Percentiles rank a stretch among this genome's conserved stretches.
Evolutionary conservation across 2,113 vertebrate genomes (phyloP).

Genomic region (Syngnathus scovelli): DNA sequence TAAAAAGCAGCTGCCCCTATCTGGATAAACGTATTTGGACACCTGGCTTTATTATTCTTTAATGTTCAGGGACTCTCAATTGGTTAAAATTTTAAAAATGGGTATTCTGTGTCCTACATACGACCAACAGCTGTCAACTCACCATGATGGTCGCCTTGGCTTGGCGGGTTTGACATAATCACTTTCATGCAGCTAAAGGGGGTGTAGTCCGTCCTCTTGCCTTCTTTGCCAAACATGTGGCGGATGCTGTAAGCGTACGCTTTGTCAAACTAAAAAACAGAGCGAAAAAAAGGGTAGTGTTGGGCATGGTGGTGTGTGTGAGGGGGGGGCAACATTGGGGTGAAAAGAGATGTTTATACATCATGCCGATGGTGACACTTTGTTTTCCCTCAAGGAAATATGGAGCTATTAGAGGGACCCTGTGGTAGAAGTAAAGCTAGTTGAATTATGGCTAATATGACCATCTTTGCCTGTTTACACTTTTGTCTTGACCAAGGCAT

Average conservation of each 20-base stretch:
- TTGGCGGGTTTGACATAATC: slow-evolving; percentile 89
- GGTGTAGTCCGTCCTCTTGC: slow-evolving; percentile 93
- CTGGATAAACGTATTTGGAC: not conserved
- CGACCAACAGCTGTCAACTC: slow-evolving; percentile 55
- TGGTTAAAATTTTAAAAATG: not conserved
- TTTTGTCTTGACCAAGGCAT: slow-evolving; percentile 13
- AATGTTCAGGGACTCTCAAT: not conserved
- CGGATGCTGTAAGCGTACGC: slow-evolving; percentile 91
- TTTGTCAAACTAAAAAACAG: slow-evolving; percentile 87
- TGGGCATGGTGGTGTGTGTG: not conserved
- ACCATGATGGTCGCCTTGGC: slow-evolving; percentile 96
- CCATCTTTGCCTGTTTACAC: slow-evolving; percentile 28
- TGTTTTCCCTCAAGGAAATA: slow-evolving; percentile 65
- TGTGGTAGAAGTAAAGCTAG: slow-evolving; percentile 58
- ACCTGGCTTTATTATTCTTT: not conserved
- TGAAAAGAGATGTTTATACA: slow-evolving; percentile 61
- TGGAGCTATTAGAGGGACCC: slow-evolving; percentile 56
- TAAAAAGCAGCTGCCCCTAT: not conserved
- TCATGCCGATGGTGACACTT: slow-evolving; percentile 50
- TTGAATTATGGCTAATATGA: slow-evolving; percentile 54
- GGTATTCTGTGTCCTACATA: not conserved
- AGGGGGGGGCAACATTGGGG: slow-evolving; percentile 54
- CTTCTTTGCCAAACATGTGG: slow-evolving; percentile 94
- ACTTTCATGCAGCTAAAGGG: slow-evolving; percentile 98
- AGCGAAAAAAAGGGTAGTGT: slow-evolving; percentile 31